These are phyloP conservation scores for Ptychadena robeensis DNA, from an alignment of 2,797 vertebrate genomes.

Conservation along the genomic window DNA sequence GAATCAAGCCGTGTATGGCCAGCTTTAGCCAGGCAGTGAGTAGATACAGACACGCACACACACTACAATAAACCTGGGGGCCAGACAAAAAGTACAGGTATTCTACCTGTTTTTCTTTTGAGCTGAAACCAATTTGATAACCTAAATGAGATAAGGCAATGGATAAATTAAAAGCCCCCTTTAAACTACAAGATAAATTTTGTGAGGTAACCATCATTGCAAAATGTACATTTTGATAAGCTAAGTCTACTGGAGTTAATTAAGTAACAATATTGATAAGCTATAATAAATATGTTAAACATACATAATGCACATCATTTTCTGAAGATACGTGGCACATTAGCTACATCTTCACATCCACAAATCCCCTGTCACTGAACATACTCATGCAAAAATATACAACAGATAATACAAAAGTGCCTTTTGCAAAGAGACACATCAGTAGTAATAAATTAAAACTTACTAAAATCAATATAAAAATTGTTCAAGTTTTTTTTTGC, in stretches of 20 bases:
- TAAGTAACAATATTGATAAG: slow-evolving; percentile 66
- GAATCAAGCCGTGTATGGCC: too few species aligned
- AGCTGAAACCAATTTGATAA: not conserved
- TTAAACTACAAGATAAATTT: slow-evolving; percentile 27
- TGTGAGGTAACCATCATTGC: slow-evolving; percentile 69
- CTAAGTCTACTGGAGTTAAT: slow-evolving; percentile 64
- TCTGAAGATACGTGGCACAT: slow-evolving; percentile 78
- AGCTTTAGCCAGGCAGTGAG: not conserved
- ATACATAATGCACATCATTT: slow-evolving; percentile 65
- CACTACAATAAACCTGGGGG: slow-evolving; percentile 22
- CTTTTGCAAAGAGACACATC: slow-evolving; percentile 76
- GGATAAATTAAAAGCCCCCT: not conserved
- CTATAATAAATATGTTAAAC: slow-evolving; percentile 73
- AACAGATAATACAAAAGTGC: slow-evolving; percentile 75
- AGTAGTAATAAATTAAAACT: slow-evolving; percentile 90
- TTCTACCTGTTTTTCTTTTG: slow-evolving; percentile 1
- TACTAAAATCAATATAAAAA: slow-evolving; percentile 87
- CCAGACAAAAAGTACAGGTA: not conserved
- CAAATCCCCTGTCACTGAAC: slow-evolving; percentile 73
- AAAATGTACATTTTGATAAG: slow-evolving; percentile 66
- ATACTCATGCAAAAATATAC: slow-evolving; percentile 77
- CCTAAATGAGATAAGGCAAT: slow-evolving; percentile 49
- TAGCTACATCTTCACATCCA: slow-evolving; percentile 70
- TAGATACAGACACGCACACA: not conserved
- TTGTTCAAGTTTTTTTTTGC: slow-evolving; percentile 91